These are phyloP conservation scores for Xylocampa areola DNA, from an alignment of 2,888 invertebrate genomes.

Conservation along the genomic window DNA sequence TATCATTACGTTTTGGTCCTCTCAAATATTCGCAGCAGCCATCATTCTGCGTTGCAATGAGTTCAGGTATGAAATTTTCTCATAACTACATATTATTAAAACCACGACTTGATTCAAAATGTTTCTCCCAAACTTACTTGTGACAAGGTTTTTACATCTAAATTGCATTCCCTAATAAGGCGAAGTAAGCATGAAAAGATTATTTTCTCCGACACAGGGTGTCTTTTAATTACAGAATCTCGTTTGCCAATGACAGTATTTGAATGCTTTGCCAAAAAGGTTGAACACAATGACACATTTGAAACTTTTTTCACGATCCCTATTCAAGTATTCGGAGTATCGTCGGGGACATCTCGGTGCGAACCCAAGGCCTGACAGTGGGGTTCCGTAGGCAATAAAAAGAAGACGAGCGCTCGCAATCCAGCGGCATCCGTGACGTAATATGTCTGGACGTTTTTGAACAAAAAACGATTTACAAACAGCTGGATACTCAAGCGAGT, in stretches of 20 bases:
- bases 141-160: constrained; percentile 45
- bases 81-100: constrained; percentile 35
- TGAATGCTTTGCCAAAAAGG: constrained; percentile 58
- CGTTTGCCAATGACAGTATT: constrained; percentile 55
- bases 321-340: constrained; percentile 75
- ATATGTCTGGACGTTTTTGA: constrained; percentile 75
- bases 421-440: constrained; percentile 75
- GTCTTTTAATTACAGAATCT: constrained; percentile 55
- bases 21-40: neutral
- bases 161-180: constrained; percentile 32
- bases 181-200: constrained; percentile 33
- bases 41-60: constrained; percentile 31
- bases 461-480: constrained; percentile 67
- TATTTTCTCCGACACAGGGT: constrained; percentile 45
- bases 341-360: constrained; percentile 71
- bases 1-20: constrained; percentile 14
- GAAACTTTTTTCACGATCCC: constrained; percentile 63
- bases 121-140: constrained; percentile 25
- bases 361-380: constrained; percentile 79
- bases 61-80: constrained; percentile 21
- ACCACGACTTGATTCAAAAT: constrained; percentile 46
- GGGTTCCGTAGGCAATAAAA: constrained; percentile 77
- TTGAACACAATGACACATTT: constrained; percentile 66
- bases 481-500: constrained; percentile 64
- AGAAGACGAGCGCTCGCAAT: constrained; percentile 61